Conservation (phyloP, 2,888 invertebrate genomes). For the Ophioninae sp. region DNA sequence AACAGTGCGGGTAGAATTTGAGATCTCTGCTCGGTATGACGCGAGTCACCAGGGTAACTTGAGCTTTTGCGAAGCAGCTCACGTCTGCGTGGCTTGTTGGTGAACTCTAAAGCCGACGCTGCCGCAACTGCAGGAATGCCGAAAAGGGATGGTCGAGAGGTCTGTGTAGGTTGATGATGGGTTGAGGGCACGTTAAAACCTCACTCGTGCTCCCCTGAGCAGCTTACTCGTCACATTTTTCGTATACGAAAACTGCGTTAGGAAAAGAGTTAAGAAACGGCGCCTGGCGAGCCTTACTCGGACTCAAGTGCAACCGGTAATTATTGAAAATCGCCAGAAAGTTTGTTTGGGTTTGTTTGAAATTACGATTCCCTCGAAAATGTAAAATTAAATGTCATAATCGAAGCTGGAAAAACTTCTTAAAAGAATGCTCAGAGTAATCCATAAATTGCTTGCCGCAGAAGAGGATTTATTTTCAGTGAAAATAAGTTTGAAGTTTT, state of each 20-base stretch:
- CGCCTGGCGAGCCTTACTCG: constrained; percentile 29
- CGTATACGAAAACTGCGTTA: constrained; percentile 15
- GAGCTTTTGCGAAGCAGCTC: constrained; percentile 56
- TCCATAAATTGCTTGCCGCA: not conserved
- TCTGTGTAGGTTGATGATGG: constrained; percentile 36
- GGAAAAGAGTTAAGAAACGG: not conserved
- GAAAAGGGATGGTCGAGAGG: constrained; percentile 24
- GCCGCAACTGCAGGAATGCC: constrained; percentile 40
- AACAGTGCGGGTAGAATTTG: constrained; percentile 34
- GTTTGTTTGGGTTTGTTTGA: too few relatives aligned
- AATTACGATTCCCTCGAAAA: not conserved
- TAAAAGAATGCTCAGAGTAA: not conserved
- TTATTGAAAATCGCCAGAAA: constrained; percentile 58
- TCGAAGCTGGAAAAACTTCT: not conserved
- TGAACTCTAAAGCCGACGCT: constrained; percentile 48
- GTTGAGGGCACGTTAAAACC: constrained; percentile 29
- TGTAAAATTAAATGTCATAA: not conserved
- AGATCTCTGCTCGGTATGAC: constrained; percentile 33
- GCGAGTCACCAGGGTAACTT: constrained; percentile 2
- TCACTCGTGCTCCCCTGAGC: not conserved
- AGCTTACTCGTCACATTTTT: constrained; percentile 41
- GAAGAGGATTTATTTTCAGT: not conserved
- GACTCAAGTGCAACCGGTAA: constrained; percentile 51
- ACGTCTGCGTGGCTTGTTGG: constrained; percentile 60
- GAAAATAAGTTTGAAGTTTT: not conserved